Base-by-base conservation (phyloP, 1,140 invertebrate species). In the Holcopasites calliopsidis region DNA sequence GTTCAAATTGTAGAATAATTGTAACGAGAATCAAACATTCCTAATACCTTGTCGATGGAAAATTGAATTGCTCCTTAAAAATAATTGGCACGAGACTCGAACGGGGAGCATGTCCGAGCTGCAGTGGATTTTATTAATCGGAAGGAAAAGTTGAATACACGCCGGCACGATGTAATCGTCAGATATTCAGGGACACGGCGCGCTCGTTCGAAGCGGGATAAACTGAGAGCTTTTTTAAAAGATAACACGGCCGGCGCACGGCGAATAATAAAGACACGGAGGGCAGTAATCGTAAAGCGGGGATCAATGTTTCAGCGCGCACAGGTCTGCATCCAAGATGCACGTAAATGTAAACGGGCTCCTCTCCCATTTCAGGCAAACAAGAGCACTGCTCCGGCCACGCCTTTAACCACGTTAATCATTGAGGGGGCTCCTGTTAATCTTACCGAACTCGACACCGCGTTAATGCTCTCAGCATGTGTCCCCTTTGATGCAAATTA, bases 241-340 rank as follows among this genome's bases (percentile, higher is more conserved):
- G 16, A 16, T 28, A 61, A 26, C 38, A 16, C 21, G 1, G 35
- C 23, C 23, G 10, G 23, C 5, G 16, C 38, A 28, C 38, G 3
- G 23, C 23, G 58, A 42, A 44, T 61, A 61, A 44, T n/a, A 44
- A 61, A 42, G 38, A 2, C 6, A n/a, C n/a, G 0, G 13, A 13
- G 3, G 61, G 1, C 23, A 47, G 40, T 60, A 70, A 70, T 60
- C 54, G 54, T 70, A 60, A 58, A 47, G 31, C 10, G 44, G 33
- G 54, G 54, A 58, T 71, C 69, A 50, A 61, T 71, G 55, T 49
- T 49, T 28, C 69, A 71, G 18, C 31, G 64, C 1, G 6, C 57
- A 71, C 28, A 4, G 62, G 33, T 65, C 55, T 33, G 55, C 33
- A 38, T 71, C 5, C 55, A 49, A 49, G 55, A 61, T 49, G 23